Percentiles rank a stretch among this genome's conserved stretches.
Evolutionary conservation across 2,888 invertebrate species (phyloP).

Genomic region (Hesperia comma): DNA sequence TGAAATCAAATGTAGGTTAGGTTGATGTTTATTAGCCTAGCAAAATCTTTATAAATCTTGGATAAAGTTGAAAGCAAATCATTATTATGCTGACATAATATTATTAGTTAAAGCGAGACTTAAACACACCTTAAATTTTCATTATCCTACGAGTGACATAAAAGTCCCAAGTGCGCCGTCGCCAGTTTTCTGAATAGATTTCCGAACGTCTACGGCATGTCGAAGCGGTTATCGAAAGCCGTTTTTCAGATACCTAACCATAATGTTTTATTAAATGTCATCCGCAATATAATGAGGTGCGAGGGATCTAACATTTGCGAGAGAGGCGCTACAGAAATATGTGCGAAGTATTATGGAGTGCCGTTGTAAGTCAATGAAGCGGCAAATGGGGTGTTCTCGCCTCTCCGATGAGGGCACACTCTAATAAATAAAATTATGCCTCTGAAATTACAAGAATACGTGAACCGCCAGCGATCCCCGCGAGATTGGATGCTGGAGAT

Average conservation of each 20-base stretch:
- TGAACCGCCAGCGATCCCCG: constrained; percentile 70
- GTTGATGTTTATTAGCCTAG: no score
- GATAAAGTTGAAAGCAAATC: background rate
- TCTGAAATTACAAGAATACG: constrained; percentile 83
- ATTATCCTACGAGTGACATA: constrained; percentile 10
- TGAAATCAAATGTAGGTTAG: no score
- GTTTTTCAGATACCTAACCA: constrained; percentile 64
- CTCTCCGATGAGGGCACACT: constrained; percentile 73
- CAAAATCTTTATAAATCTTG: no score
- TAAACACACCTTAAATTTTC: constrained; percentile 9
- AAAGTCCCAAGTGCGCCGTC: constrained; percentile 19
- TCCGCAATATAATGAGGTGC: constrained; percentile 83
- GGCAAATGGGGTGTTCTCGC: constrained; percentile 81
- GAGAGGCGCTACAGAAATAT: constrained; percentile 82
- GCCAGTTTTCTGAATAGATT: constrained; percentile 36
- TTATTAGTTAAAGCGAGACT: background rate
- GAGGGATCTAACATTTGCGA: constrained; percentile 72
- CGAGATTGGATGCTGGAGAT: constrained; percentile 80
- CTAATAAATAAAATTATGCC: constrained; percentile 84
- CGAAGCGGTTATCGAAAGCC: constrained; percentile 71
- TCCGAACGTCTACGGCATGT: constrained; percentile 35
- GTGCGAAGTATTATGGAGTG: constrained; percentile 83
- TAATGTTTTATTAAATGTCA: constrained; percentile 84
- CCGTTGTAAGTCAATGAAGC: constrained; percentile 84
- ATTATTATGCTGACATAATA: background rate